Evolutionary conservation across 2,113 vertebrate genomes (phyloP), one percentile per base, ranked within the genome.

Genomic region (Ranitomeya variabilis): DNA sequence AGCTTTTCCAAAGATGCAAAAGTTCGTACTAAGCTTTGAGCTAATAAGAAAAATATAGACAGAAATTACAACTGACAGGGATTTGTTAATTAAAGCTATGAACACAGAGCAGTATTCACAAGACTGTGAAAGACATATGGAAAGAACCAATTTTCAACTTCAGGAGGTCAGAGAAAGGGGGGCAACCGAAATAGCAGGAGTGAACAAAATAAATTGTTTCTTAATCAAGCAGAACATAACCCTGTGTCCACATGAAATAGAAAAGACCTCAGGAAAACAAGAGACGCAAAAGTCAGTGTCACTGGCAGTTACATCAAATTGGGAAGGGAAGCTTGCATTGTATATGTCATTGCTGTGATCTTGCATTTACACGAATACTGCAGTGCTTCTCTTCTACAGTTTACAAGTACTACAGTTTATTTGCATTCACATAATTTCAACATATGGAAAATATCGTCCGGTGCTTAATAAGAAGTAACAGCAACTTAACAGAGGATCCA

Each of bases 141-240:
- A 89, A 79, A 85, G 82, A 85, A 85, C 73, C 87, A 89, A 85
- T 89, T 89, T 89, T 89, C 87, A 79, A 89, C 87, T 89, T 76
- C 74, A 85, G 81, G 73, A 85, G 87, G 87, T 89, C 87, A 89
- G 87, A 84, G 82, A 85, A 66, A 85, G 45, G 82, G 82, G 82
- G 59, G 87, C 87, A 85, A 89, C 73, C 64, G 73, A 89, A 89
- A 89, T 89, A 89, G 85, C 74, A 84, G 67, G 74, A 89, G 87
- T 79, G 67, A 85, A 79, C 59, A 85, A 89, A 85, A 89, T 84
- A 89, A 89, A 89, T 79, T 85, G 82, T 89, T 89, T 85, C 82
- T 79, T 89, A 85, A 85, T 89, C 87, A 89, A 85, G 80, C 80
- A 88, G 87, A 88, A 88, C 87, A 83, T 88, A 88, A 84, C 87